Percentiles rank a stretch among this genome's conserved stretches.
These are phyloP conservation scores for Erpetoichthys calabaricus DNA, from an alignment of 2,797 vertebrate species.

Conservation along the genomic window DNA sequence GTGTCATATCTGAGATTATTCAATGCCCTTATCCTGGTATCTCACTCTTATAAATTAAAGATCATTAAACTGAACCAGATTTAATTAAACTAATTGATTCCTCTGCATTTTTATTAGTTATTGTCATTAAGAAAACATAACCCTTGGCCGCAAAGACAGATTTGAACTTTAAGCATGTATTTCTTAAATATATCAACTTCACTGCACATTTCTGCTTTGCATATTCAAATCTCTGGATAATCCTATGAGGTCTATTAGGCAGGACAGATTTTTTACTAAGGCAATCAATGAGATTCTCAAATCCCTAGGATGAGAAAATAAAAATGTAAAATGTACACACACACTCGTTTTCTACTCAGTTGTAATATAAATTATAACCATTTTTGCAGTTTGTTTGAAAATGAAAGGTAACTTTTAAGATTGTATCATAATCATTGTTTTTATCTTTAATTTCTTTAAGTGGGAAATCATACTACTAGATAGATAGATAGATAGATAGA, in stretches of 20 bases:
- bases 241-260: slow-evolving; percentile 34
- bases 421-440: neutral
- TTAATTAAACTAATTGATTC: slow-evolving; percentile 87
- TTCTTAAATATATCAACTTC: slow-evolving; percentile 67
- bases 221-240: slow-evolving; percentile 48
- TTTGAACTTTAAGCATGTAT: slow-evolving; percentile 46
- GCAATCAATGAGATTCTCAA: slow-evolving; percentile 45
- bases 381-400: slow-evolving; percentile 40
- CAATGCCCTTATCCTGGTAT: slow-evolving; percentile 11
- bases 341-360: slow-evolving; percentile 47
- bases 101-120: slow-evolving; percentile 75
- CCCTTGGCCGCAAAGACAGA: slow-evolving; percentile 57
- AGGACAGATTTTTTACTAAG: slow-evolving; percentile 40
- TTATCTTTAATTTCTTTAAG: no score
- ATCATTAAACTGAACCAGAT: slow-evolving; percentile 59
- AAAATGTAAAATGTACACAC: slow-evolving; percentile 36
- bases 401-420: slow-evolving; percentile 32
- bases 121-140: slow-evolving; percentile 64
- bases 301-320: slow-evolving; percentile 37
- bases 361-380: slow-evolving; percentile 31
- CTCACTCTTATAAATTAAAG: slow-evolving; percentile 47
- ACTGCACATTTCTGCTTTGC: slow-evolving; percentile 45
- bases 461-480: no score
- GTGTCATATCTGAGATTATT: slow-evolving; percentile 11
- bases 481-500: no score